Conservation (phyloP, 2,797 vertebrate species). For the Paguma larvata region DNA sequence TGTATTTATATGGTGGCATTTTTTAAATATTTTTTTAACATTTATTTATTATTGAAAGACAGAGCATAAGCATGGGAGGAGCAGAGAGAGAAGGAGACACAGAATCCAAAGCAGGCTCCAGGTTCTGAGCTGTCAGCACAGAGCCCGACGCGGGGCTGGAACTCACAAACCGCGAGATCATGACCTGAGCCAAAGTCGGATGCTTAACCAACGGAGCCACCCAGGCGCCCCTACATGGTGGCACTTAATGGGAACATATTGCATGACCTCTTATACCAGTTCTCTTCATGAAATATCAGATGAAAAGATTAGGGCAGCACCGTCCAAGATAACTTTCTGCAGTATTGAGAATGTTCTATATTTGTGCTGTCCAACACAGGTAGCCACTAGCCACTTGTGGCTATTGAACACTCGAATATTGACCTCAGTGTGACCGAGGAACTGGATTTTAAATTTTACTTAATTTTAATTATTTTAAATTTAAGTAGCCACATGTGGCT, state of each 20-base stretch:
- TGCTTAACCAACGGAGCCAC: no score
- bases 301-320: background rate
- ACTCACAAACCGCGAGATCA: no score
- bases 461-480: slow-evolving; percentile 13
- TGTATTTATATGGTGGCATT: background rate
- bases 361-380: background rate
- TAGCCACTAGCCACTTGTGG: background rate
- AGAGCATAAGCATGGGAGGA: no score
- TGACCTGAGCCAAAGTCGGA: no score
- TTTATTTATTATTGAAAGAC: no score
- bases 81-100: no score
- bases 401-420: background rate
- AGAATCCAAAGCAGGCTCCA: no score
- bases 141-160: no score
- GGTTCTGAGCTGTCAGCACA: no score
- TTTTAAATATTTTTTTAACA: background rate
- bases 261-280: background rate
- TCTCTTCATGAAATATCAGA: background rate
- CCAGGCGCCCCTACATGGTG: background rate
- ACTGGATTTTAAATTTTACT: background rate
- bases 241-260: background rate
- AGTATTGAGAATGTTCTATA: background rate
- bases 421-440: background rate
- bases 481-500: background rate
- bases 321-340: background rate